phyloP scores from a whole-genome alignment of 2,113 vertebrate species.

The Sisor rabdophorus region DNA sequence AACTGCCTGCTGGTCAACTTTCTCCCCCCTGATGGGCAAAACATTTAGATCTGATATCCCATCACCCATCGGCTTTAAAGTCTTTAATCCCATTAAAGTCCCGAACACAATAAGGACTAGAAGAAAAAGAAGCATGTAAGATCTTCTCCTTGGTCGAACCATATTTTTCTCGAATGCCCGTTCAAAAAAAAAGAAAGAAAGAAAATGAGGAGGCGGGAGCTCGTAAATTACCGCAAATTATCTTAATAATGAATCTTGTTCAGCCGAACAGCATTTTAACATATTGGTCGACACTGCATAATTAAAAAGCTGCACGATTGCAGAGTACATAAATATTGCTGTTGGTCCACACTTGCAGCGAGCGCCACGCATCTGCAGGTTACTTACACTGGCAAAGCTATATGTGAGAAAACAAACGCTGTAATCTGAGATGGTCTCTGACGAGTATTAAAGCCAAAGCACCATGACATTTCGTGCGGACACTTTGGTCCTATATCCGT shows the following conservation, averaged over 20 bases:
- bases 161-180: not conserved
- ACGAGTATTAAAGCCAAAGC: not conserved
- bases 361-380: not conserved
- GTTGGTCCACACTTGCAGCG: not conserved
- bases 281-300: not conserved
- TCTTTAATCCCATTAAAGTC: conserved; percentile 83
- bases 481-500: not conserved
- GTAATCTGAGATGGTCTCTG: conserved; percentile 1
- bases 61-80: conserved; percentile 78
- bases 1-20: conserved; percentile 58
- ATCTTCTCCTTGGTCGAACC: conserved; percentile 73
- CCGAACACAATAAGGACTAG: conserved; percentile 84
- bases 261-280: not conserved
- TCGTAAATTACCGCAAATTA: not conserved
- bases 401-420: not conserved
- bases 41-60: conserved; percentile 74
- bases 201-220: no score
- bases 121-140: conserved; percentile 78
- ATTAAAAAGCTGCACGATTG: not conserved
- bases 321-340: not conserved
- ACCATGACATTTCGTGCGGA: not conserved
- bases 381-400: not conserved
- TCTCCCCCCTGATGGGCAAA: conserved; percentile 60
- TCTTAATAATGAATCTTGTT: not conserved
- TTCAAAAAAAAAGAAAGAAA: not conserved